Conservation (phyloP, 2,113 vertebrate genomes). For the Parus major region DNA sequence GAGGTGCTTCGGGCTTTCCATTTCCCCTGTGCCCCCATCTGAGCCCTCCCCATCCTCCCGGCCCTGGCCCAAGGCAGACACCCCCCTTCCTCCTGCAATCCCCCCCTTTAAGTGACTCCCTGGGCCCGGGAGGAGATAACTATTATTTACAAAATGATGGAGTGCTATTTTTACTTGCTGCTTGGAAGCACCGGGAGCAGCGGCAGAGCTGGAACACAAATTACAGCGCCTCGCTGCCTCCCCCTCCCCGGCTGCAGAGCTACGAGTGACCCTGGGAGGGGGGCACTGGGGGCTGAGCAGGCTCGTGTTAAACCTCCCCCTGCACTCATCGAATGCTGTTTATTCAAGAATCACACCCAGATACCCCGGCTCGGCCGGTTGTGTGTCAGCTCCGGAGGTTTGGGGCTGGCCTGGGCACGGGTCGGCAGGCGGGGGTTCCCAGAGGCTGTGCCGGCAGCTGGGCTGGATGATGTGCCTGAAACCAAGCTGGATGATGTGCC, state of each 20-base stretch:
- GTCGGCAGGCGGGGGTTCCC: not conserved
- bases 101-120: not conserved
- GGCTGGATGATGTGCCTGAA: not conserved
- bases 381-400: not conserved
- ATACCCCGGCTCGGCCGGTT: not conserved
- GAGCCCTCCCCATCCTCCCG: not conserved
- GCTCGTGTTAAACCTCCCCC: not conserved
- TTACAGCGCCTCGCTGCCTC: not conserved
- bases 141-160: conserved; percentile 61
- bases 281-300: not conserved
- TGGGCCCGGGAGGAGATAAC: not conserved
- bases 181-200: conserved; percentile 44
- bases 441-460: not conserved
- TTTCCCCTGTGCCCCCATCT: not conserved
- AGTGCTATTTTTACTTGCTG: conserved; percentile 65
- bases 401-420: not conserved
- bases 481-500: not conserved
- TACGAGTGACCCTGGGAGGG: not conserved
- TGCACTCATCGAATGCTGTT: not conserved
- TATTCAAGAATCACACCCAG: not conserved
- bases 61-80: not conserved
- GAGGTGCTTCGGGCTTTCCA: not conserved
- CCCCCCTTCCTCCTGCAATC: not conserved
- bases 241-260: not conserved
- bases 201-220: conserved; percentile 32